Evolutionary conservation across 2,888 invertebrate species (phyloP).

Genomic region (Caenorhabditis japonica): DNA sequence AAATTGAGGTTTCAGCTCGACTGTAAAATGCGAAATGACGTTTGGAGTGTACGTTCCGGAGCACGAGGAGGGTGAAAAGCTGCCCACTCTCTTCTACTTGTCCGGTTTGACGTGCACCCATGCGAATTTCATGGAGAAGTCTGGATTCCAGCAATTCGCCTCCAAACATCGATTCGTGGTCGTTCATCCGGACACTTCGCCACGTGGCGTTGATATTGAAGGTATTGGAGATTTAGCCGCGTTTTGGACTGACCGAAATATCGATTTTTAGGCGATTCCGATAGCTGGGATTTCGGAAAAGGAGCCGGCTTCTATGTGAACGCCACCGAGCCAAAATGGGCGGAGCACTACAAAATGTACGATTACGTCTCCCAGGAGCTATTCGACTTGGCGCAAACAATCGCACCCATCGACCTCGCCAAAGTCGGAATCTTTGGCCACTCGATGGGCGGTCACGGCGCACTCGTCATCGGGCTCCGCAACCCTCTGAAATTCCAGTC

Average conservation of each 20-base stretch:
- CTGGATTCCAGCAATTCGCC: slow-evolving; percentile 93
- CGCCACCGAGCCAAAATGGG: slow-evolving; percentile 92
- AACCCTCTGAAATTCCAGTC: slow-evolving; percentile 85
- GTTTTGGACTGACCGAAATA: too few relatives aligned
- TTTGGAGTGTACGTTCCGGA: slow-evolving; percentile 92
- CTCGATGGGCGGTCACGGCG: slow-evolving; percentile 98
- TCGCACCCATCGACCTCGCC: slow-evolving; percentile 44
- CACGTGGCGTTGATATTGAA: slow-evolving; percentile 87
- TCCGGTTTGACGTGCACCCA: slow-evolving; percentile 88
- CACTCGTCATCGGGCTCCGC: slow-evolving; percentile 80
- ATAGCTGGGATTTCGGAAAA: slow-evolving; percentile 92
- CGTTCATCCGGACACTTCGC: slow-evolving; percentile 89
- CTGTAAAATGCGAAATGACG: slow-evolving; percentile 90
- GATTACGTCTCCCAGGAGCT: slow-evolving; percentile 85
- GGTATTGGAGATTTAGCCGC: too few relatives aligned
- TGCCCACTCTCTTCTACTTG: slow-evolving; percentile 70
- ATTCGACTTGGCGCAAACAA: slow-evolving; percentile 43
- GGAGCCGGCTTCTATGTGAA: slow-evolving; percentile 95
- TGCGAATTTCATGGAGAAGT: slow-evolving; percentile 93
- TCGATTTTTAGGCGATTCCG: slow-evolving; percentile 83
- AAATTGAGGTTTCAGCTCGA: slow-evolving; percentile 80
- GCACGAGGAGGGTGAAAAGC: slow-evolving; percentile 78
- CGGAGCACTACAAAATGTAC: slow-evolving; percentile 92
- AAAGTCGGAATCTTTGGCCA: slow-evolving; percentile 73
- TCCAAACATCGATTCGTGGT: slow-evolving; percentile 82